Base-by-base conservation (phyloP, 1,140 invertebrate species). In the Ephestia elutella region DNA sequence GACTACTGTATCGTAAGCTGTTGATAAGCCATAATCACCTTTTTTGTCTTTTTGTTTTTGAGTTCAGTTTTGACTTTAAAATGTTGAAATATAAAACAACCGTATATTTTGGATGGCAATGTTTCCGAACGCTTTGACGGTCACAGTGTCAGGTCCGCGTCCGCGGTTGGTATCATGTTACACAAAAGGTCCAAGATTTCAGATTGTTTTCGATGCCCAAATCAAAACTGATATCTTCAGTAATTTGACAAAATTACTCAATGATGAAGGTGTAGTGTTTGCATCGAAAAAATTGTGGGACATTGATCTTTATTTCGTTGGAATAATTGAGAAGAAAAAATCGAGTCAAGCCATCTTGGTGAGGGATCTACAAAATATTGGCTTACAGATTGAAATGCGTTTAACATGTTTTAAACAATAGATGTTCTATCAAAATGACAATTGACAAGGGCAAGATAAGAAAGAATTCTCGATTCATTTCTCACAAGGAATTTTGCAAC, bases 181-280 rank as follows among this genome's bases (percentile, higher is more conserved):
- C 85, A 85, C 74, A 86, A 86, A 85, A 84, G 82, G 80, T 80
- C 59, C 60, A 66, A 65, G 61, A 66, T 70, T 72, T 74, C 73
- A 76, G 73, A 84, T 82, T 80, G 79, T 80, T 85, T 82, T 86
- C 76, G 65, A 71, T 78, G 69, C 79, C 73, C 77, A 80, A 83
- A 80, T 80, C 75, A 84, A 85, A 86, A 79, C 63, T 69, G 78
- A 81, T 83, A 83, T 80, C 75, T 78, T 68, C 61, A 65, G 71
- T 74, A 75, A 85, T 73, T 83, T 83, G 75, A 80, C 72, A 72
- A 79, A 83, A 79, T 79, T 75, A 78, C 69, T 67, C 69, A 73
- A 74, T 75, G 81, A 82, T 66, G 68, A 62, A 58, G 62, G 54
- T 48, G 54, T 55, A 21, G 28, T 10, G 49, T 54, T 65, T 62